phyloP scores from a whole-genome alignment of 2,113 vertebrate species.

The Apodemus sylvaticus region DNA sequence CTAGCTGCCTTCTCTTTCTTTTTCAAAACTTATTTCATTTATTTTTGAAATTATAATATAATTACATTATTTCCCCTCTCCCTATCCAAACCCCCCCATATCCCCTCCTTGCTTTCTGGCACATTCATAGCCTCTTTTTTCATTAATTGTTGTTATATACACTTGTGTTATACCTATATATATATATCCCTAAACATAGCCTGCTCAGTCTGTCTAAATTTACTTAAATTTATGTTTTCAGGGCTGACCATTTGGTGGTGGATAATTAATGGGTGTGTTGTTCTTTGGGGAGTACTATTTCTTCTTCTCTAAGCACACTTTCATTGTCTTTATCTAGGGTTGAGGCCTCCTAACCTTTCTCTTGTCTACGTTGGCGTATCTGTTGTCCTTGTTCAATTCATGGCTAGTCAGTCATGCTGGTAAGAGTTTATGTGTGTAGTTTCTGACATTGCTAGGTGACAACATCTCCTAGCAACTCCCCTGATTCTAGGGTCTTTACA shows the following conservation, averaged over 20 bases:
- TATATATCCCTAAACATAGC: not conserved
- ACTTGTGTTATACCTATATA: not conserved
- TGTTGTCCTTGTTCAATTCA: not conserved
- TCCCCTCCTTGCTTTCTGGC: not conserved
- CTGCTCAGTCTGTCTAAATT: not conserved
- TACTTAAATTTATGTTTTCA: not conserved
- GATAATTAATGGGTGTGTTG: not conserved
- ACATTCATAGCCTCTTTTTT: not conserved
- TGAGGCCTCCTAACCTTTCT: not conserved
- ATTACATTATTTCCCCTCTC: not conserved
- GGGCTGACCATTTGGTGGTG: not conserved
- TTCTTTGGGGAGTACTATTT: not conserved
- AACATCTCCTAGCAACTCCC: not conserved
- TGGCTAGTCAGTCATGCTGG: not conserved
- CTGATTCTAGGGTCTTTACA: not conserved
- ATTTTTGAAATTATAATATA: not conserved
- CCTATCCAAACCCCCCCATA: not conserved
- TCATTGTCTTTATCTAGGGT: not conserved
- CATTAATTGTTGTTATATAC: not conserved
- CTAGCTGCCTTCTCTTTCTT: not conserved
- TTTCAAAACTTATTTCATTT: not conserved
- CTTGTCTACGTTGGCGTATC: not conserved
- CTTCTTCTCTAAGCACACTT: not conserved
- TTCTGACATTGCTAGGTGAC: not conserved
- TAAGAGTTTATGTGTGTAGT: not conserved